These are phyloP conservation scores for Eupristina koningsbergeri DNA, from an alignment of 1,140 invertebrate genomes.

Conservation along the genomic window DNA sequence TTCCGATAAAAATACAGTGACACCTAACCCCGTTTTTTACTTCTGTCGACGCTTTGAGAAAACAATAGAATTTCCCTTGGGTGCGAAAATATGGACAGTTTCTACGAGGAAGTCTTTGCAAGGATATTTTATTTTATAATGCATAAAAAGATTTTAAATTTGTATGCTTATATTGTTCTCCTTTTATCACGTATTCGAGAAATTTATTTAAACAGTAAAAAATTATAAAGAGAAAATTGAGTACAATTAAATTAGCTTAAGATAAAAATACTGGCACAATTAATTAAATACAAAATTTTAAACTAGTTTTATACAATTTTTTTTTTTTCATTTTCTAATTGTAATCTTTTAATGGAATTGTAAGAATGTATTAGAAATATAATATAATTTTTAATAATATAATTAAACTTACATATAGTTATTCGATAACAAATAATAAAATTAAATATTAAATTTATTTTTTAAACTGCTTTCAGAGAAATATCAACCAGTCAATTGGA, in stretches of 20 bases:
- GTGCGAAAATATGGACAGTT: neutral
- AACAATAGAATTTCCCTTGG: neutral
- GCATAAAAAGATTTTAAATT: too few relatives aligned
- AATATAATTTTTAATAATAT: too few relatives aligned
- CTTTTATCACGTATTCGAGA: neutral
- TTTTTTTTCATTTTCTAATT: too few relatives aligned
- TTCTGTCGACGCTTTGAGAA: neutral
- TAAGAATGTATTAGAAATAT: too few relatives aligned
- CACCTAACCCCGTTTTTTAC: neutral
- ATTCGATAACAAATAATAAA: too few relatives aligned
- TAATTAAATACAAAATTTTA: neutral
- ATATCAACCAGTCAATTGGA: constrained; percentile 89
- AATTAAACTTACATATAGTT: too few relatives aligned
- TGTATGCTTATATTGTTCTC: too few relatives aligned
- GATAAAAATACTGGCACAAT: neutral
- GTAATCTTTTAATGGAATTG: too few relatives aligned
- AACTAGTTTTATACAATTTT: too few relatives aligned
- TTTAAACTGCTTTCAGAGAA: constrained; percentile 79
- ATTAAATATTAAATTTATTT: constrained; percentile 20
- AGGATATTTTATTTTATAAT: neutral
- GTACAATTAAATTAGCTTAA: too few relatives aligned
- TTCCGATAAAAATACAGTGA: neutral
- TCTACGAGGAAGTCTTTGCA: neutral
- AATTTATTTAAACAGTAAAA: neutral
- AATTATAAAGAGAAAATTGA: neutral